Base-by-base conservation (phyloP, 2,797 vertebrate species). In the Phrynocephalus guinanensis region DNA sequence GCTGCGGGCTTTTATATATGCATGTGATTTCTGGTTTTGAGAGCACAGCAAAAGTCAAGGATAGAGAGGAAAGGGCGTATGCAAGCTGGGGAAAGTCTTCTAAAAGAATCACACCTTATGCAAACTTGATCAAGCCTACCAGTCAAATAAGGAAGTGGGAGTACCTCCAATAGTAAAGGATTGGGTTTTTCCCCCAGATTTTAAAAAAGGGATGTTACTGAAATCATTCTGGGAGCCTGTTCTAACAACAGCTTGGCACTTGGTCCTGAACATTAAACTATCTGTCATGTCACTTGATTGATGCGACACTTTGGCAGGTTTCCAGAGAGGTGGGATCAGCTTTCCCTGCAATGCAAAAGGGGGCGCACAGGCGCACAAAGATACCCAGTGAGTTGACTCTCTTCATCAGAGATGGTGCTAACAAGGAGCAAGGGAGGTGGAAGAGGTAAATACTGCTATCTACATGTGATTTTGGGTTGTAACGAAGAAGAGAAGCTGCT, bases 21-120 rank as follows among this genome's bases (percentile, higher is more conserved):
- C 48, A 38, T 67, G 77, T n/a, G 85, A 81, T 88, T 85, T 88
- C 78, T 80, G 63, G 56, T 60, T 88, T 88, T 88, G 78, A 60
- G 5, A 28, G 78, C 71, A n/a, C 83, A 81, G 78, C 78, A 26
- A 80, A 76, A 68, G 78, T 6, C 26, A 80, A 13, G 44, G 10
- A 22, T 5, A 13, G 38, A 44, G 24, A 6, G 63, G 60, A 44
- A 44, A 48, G 38, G 75, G 67, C 67, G 63, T 28, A 72, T 16
- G 78, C 56, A 75, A 33, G 4, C 56, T 84, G 8, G 26, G 44
- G 60, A 33, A 84, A 15, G 60, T 52, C 24, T 88, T 68, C 38
- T 18, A 79, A 0, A 8, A 16, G 70, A 73, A 52, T 38, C 48
- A n/a, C 50, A 6, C 16, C 48, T 84, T 75, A n/a, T 28, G 68